phyloP scores from a whole-genome alignment of 2,888 invertebrate genomes.

The Caenorhabditis sp. region DNA sequence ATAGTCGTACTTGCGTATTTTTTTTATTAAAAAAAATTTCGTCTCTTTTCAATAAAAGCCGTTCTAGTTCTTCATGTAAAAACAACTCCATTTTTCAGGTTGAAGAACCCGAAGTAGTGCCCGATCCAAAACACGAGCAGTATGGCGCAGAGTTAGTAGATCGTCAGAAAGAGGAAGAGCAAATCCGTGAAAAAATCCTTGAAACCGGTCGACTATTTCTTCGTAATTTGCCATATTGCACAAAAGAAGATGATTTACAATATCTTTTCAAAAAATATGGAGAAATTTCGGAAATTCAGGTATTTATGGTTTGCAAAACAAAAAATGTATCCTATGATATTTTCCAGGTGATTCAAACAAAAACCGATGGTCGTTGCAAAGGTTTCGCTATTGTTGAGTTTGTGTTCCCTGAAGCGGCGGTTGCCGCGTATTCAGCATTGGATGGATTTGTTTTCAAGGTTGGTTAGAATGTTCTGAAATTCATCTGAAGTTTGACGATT shows the following conservation, averaged over 20 bases:
- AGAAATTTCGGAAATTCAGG: slow-evolving; percentile 76
- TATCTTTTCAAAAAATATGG: slow-evolving; percentile 78
- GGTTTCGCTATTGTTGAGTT: slow-evolving; percentile 92
- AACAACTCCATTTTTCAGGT: slow-evolving; percentile 5
- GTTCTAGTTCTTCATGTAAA: background rate
- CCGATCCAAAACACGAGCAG: slow-evolving; percentile 8
- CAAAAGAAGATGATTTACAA: slow-evolving; percentile 85
- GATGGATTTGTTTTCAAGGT: slow-evolving; percentile 88
- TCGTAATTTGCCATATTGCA: slow-evolving; percentile 86
- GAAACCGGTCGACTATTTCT: slow-evolving; percentile 88
- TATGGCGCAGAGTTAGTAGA: slow-evolving; percentile 17
- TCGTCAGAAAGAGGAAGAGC: slow-evolving; percentile 32
- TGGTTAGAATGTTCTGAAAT: no score
- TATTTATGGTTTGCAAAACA: slow-evolving; percentile 71
- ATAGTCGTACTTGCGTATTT: no score
- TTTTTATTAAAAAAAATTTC: no score
- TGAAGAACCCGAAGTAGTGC: slow-evolving; percentile 26
- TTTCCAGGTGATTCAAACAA: slow-evolving; percentile 84
- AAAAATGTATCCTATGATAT: background rate
- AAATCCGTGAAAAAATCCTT: slow-evolving; percentile 55
- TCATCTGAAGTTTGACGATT: slow-evolving; percentile 27
- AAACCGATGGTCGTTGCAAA: slow-evolving; percentile 82
- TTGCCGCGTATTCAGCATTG: slow-evolving; percentile 84
- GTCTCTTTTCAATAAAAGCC: no score
- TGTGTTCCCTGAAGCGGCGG: slow-evolving; percentile 93